Percentiles rank a stretch among this genome's conserved stretches.
Evolutionary conservation across 2,888 invertebrate genomes (phyloP).

Genomic region (Iselma pallidipennis): DNA sequence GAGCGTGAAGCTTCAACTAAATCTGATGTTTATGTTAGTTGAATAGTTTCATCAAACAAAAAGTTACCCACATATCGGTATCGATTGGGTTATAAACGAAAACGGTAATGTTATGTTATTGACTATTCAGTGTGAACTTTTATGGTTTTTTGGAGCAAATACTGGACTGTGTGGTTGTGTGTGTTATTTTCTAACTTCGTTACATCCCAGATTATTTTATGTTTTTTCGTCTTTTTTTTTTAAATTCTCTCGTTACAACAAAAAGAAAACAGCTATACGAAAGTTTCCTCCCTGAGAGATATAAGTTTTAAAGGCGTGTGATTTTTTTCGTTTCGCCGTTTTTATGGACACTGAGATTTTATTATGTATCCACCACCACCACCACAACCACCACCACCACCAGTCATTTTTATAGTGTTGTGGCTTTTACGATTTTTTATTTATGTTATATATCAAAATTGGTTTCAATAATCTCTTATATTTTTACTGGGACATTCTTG

Average conservation of each 20-base stretch:
- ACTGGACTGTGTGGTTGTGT: neutral
- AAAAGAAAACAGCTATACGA: neutral
- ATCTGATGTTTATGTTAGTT: no score
- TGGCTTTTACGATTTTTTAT: neutral
- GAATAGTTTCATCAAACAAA: neutral
- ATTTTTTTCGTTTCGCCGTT: neutral
- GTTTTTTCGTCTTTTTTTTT: no score
- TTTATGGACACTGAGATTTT: no score
- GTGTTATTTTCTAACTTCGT: no score
- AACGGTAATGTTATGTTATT: conserved; percentile 20
- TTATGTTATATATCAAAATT: neutral
- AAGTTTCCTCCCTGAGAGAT: neutral
- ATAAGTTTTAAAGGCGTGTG: neutral
- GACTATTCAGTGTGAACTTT: conserved; percentile 27
- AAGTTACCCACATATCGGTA: conserved; percentile 12
- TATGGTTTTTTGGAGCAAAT: conserved; percentile 17
- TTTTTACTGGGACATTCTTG: neutral
- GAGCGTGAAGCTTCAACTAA: no score
- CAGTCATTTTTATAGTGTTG: neutral
- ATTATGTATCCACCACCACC: no score
- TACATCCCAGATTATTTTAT: no score
- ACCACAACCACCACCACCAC: no score
- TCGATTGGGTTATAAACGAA: no score
- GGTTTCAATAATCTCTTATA: no score
- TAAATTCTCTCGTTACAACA: neutral